phyloP scores from a whole-genome alignment of 2,113 vertebrate species.

The Centropus unirufus region DNA sequence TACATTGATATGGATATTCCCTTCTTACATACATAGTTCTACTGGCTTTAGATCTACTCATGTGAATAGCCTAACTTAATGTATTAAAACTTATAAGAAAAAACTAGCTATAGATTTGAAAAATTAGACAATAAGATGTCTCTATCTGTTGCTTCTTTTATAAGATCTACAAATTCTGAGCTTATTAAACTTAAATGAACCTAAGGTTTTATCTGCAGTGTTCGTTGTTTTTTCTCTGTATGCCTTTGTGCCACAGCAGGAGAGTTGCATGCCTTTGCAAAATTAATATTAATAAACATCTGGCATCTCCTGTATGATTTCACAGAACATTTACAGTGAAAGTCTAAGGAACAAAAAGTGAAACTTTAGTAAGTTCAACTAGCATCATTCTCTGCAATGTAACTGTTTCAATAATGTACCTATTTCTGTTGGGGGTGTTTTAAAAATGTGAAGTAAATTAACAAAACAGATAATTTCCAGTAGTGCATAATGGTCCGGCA shows the following conservation, averaged over 20 bases:
- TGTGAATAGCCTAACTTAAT: background rate
- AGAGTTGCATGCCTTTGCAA: constrained; percentile 27
- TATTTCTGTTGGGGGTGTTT: background rate
- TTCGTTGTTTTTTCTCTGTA: constrained; percentile 19
- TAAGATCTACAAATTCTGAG: constrained; percentile 37
- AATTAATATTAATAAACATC: constrained; percentile 67
- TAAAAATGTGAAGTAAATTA: constrained; percentile 8
- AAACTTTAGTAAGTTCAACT: background rate
- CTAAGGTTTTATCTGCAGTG: constrained; percentile 3
- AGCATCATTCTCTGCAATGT: background rate
- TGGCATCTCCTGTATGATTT: constrained; percentile 28
- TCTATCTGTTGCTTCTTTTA: constrained; percentile 2
- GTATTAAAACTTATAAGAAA: background rate
- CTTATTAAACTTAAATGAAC: constrained; percentile 52
- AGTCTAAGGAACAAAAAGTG: background rate
- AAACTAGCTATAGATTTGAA: background rate
- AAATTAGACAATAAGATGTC: constrained; percentile 27
- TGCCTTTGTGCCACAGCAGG: constrained; percentile 45
- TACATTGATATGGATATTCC: background rate
- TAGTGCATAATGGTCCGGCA: background rate
- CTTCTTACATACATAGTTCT: background rate
- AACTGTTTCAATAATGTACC: background rate
- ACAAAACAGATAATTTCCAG: background rate
- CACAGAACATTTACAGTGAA: background rate
- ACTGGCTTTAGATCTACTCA: background rate